Conservation (phyloP, 1,140 invertebrate genomes). For the Laodelphax striatellus region DNA sequence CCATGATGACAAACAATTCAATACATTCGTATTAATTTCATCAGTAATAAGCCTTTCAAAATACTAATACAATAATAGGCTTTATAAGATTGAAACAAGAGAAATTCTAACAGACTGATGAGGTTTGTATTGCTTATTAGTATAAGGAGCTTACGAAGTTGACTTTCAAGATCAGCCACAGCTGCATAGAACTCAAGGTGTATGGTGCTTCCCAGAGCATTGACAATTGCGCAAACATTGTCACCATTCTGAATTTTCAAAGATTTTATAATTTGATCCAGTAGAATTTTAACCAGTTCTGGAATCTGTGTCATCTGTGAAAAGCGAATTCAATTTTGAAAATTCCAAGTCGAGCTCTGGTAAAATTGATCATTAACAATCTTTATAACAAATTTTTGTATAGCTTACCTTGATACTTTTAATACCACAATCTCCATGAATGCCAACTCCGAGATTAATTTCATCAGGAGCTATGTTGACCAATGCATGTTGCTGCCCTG, state of each 20-base stretch:
- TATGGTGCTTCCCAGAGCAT: constrained; percentile 67
- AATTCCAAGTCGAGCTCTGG: too few relatives aligned
- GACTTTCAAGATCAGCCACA: constrained; percentile 41
- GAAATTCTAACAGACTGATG: constrained; percentile 39
- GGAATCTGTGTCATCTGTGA: too few relatives aligned
- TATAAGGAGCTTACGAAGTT: too few relatives aligned
- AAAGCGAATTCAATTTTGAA: too few relatives aligned
- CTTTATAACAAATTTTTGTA: too few relatives aligned
- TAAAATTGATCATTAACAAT: too few relatives aligned
- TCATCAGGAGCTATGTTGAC: constrained; percentile 41
- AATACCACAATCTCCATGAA: constrained; percentile 75
- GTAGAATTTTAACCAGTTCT: too few relatives aligned
- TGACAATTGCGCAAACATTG: constrained; percentile 53
- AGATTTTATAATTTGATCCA: constrained; percentile 36
- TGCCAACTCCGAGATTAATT: constrained; percentile 70
- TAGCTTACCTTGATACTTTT: constrained; percentile 39
- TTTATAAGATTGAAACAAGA: not conserved
- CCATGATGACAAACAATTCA: too few relatives aligned
- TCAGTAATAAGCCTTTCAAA: too few relatives aligned
- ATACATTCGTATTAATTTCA: too few relatives aligned
- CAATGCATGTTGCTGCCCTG: too few relatives aligned
- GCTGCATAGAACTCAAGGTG: constrained; percentile 67
- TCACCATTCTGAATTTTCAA: constrained; percentile 38
- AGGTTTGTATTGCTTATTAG: constrained; percentile 31
- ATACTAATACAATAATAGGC: too few relatives aligned